Percentiles rank a stretch among this genome's conserved stretches.
phyloP scores from a whole-genome alignment of 2,888 invertebrate genomes.

The Leptopterna dolabrata region DNA sequence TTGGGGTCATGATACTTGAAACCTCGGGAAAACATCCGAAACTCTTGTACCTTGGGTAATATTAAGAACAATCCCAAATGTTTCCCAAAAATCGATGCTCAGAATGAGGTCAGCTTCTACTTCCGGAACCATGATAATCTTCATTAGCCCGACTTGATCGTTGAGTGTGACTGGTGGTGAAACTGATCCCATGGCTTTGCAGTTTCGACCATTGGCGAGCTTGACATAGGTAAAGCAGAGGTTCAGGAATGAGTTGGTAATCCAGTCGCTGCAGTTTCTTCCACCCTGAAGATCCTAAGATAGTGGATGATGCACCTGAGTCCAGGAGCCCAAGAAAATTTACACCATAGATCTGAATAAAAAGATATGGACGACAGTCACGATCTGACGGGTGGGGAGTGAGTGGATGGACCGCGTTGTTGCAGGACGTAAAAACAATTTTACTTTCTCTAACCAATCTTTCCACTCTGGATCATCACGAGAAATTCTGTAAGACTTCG shows the following conservation, averaged over 20 bases:
- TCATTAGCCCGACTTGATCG: not conserved
- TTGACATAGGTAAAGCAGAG: not conserved
- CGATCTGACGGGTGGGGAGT: not conserved
- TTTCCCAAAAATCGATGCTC: constrained; percentile 10
- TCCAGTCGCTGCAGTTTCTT: not conserved
- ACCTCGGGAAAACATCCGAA: too few species aligned
- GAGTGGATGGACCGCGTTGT: not conserved
- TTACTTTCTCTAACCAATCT: not conserved
- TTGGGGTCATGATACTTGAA: not conserved
- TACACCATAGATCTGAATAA: not conserved
- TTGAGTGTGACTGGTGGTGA: not conserved
- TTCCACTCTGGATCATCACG: not conserved
- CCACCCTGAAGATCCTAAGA: not conserved
- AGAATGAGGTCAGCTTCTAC: not conserved
- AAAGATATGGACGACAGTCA: not conserved
- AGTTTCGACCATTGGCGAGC: not conserved
- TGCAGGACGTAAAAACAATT: not conserved
- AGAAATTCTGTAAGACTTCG: too few species aligned
- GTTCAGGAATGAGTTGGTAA: not conserved
- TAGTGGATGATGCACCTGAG: not conserved
- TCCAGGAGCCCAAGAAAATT: not conserved
- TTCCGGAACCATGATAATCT: not conserved
- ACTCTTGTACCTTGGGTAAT: too few species aligned
- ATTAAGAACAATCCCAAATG: not conserved
- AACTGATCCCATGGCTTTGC: not conserved